phyloP scores from a whole-genome alignment of 2,888 invertebrate species.

The Parnassius orleans region DNA sequence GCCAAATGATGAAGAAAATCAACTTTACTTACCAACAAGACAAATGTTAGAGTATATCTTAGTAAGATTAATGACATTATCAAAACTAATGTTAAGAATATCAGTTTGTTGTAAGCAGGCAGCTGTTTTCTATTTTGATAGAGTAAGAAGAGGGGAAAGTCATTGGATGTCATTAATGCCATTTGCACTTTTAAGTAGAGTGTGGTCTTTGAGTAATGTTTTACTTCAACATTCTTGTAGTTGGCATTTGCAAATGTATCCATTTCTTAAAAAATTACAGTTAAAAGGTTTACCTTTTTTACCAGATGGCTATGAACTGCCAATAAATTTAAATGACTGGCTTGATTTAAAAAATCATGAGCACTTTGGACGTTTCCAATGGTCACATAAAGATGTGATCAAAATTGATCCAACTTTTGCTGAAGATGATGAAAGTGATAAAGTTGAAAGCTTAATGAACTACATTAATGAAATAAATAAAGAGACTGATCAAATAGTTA shows the following conservation, averaged over 20 bases:
- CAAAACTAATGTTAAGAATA: conserved; percentile 76
- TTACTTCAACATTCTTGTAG: conserved; percentile 68
- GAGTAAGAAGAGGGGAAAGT: conserved; percentile 77
- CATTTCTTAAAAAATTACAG: conserved; percentile 58
- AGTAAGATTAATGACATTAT: conserved; percentile 76
- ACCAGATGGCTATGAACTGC: conserved; percentile 64
- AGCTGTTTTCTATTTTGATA: conserved; percentile 72
- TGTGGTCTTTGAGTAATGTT: conserved; percentile 76
- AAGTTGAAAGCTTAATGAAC: conserved; percentile 56
- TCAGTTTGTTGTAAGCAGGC: conserved; percentile 70
- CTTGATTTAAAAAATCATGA: conserved; percentile 71
- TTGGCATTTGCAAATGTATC: conserved; percentile 75
- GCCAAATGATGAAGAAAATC: conserved; percentile 48
- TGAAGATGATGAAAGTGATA: conserved; percentile 46
- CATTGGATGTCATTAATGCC: conserved; percentile 80
- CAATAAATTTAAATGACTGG: conserved; percentile 70
- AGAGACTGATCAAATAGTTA: conserved; percentile 24
- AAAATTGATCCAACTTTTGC: conserved; percentile 41
- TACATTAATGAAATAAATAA: conserved; percentile 59
- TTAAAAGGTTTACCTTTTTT: conserved; percentile 72
- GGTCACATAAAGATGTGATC: conserved; percentile 51
- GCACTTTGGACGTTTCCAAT: conserved; percentile 58
- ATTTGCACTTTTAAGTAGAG: conserved; percentile 75
- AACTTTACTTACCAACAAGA: conserved; percentile 67
- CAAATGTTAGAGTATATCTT: conserved; percentile 82